Conservation (phyloP, 92 coral and sea anemone species). For the Palythoa grandiflora region DNA sequence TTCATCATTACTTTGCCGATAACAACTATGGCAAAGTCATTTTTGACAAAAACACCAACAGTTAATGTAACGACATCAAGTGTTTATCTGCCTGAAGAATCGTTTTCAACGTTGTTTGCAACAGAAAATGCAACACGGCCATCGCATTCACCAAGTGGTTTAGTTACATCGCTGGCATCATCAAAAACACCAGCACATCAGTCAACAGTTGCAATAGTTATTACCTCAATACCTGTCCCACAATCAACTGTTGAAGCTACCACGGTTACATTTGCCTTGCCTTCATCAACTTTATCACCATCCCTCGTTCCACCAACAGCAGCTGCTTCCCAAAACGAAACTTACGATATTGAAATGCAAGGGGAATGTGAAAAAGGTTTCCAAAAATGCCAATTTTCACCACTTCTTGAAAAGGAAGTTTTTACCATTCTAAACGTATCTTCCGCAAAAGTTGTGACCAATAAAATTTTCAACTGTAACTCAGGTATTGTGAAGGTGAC, state of each 20-base stretch:
- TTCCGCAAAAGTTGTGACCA: not conserved
- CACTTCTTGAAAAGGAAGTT: conserved; percentile 6
- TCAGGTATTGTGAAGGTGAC: not conserved
- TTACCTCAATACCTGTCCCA: not conserved
- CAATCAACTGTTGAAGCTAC: not conserved
- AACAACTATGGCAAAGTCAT: not conserved
- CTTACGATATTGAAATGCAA: conserved; percentile 18
- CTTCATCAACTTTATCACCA: conserved; percentile 4
- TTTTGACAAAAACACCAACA: not conserved
- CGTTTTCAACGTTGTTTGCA: not conserved
- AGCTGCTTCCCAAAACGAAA: not conserved
- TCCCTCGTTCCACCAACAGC: conserved; percentile 1
- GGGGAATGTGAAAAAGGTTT: conserved; percentile 31
- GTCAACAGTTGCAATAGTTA: not conserved
- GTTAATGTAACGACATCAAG: not conserved
- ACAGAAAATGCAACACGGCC: not conserved
- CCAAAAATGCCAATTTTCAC: conserved; percentile 29
- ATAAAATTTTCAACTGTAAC: not conserved
- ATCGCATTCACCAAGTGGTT: not conserved
- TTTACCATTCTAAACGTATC: not conserved
- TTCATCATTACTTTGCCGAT: not conserved
- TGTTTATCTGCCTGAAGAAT: not conserved
- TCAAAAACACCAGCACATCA: not conserved
- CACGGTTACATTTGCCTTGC: not conserved
- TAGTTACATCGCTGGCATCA: not conserved